Base-by-base conservation (phyloP, 2,113 vertebrate species). In the Parus major region DNA sequence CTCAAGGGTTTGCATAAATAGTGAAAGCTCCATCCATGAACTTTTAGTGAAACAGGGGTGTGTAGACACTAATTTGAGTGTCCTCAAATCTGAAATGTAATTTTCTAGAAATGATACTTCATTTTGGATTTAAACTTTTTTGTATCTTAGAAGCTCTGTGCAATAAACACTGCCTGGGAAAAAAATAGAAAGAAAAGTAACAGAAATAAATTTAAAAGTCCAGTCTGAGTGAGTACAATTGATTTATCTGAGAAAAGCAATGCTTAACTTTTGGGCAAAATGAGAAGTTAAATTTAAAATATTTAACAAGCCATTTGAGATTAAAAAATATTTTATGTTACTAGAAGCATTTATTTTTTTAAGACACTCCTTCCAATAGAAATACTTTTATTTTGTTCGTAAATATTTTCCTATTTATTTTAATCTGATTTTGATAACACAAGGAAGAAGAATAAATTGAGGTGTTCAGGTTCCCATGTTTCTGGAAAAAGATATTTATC, bases 121-220 rank as follows among this genome's bases (percentile, higher is more conserved):
- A 35, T 33, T 70, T 56, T 33, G 13, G 7, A 55, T 44, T 69
- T 16, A 23, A 68, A 53, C 8, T 11, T 33, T 25, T 47, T 49
- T 35, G 18, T 47, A 56, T 53, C 24, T 52, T 19, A 36, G 20
- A 53, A 86, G 6, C 8, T 57, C 15, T 65, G 33, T 65, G 52
- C 15, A 59, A 66, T 53, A 7, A 46, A 57, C 2, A 23, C 5
- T 81, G 4, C 5, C 1, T 2, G 11, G 7, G 8, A 11, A 33
- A 50, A 18, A 15, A 4, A 11, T 5, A 21, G 8, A 57, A 33
- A 29, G 7, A 36, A 63, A 87, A 57, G 2, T 3, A 31, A 8
- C 12, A 68, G n/a, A 72, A 77, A 50, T 29, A 72, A 53, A 42
- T 44, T 13, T 0, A 41, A 35, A 64, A 27, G 10, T 57, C 11